A percentile compares a stretch with the other conserved stretches of the same genome.
Conservation (phyloP, 2,797 vertebrate species). For the Enteromius unitaeniatus region DNA sequence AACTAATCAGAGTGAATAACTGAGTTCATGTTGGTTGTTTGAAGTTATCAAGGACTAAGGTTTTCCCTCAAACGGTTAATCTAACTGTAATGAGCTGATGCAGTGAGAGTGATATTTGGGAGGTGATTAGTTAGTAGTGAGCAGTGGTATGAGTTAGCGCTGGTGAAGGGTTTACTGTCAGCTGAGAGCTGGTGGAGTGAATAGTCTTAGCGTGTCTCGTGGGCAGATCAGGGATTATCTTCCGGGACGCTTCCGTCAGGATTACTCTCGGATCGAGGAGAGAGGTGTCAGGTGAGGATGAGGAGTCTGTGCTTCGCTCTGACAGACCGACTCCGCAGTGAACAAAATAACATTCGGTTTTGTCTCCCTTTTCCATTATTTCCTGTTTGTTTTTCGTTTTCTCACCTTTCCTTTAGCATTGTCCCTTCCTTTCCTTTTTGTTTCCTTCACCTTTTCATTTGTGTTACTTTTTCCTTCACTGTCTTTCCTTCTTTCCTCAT, state of each 20-base stretch:
- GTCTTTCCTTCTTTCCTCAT: background rate
- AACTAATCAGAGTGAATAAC: background rate
- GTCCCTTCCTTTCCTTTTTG: background rate
- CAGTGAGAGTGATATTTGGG: no score
- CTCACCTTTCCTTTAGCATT: background rate
- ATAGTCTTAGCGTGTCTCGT: conserved; percentile 77
- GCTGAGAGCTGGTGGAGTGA: no score
- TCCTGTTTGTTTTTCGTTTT: background rate
- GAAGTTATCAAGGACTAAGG: background rate
- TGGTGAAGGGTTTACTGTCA: no score
- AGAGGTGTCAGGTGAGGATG: conserved; percentile 65
- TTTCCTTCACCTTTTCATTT: background rate
- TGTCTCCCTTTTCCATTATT: background rate
- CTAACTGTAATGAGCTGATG: no score
- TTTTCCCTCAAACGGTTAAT: no score
- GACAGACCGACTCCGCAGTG: background rate
- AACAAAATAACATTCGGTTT: background rate
- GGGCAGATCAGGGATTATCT: conserved; percentile 76
- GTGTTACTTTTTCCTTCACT: no score
- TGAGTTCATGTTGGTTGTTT: background rate
- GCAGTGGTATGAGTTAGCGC: no score
- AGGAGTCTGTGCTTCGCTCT: conserved; percentile 35
- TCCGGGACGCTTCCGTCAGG: conserved; percentile 75
- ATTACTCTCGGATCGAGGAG: conserved; percentile 68
- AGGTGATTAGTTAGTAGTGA: no score